Conservation (phyloP, 1,140 invertebrate genomes). For the Melipona quadrifasciata region DNA sequence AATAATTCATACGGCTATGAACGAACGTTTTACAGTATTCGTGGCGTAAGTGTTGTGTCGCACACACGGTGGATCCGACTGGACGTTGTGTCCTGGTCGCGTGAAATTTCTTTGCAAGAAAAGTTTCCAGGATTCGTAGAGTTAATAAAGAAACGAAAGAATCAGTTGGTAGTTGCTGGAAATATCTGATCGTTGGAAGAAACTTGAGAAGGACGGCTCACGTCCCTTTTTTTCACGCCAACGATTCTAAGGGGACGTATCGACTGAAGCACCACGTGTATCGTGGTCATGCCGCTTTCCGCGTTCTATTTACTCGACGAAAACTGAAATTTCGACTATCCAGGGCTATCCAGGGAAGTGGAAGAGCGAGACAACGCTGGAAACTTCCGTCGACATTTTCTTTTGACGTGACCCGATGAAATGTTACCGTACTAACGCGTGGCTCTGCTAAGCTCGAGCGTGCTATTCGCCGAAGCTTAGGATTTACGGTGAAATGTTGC, state of each 20-base stretch:
- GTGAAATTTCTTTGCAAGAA: background rate
- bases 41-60: background rate
- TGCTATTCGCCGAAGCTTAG: background rate
- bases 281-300: background rate
- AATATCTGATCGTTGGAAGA: background rate
- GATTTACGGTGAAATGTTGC: background rate
- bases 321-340: slow-evolving; percentile 18
- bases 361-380: too few species aligned
- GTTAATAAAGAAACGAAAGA: background rate
- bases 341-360: background rate
- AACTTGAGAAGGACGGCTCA: background rate
- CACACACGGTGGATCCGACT: too few species aligned
- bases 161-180: background rate
- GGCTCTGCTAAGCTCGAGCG: background rate
- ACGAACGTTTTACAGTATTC: slow-evolving; percentile 10
- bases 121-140: too few species aligned
- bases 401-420: slow-evolving; percentile 4
- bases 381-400: background rate
- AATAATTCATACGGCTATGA: slow-evolving; percentile 26
- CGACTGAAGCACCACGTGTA: slow-evolving; percentile 16
- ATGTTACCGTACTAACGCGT: background rate
- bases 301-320: slow-evolving; percentile 9
- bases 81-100: background rate
- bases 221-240: background rate
- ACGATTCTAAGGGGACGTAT: slow-evolving; percentile 8